Base-by-base conservation (phyloP, 2,888 invertebrate species). In the Eupsilia transversa region DNA sequence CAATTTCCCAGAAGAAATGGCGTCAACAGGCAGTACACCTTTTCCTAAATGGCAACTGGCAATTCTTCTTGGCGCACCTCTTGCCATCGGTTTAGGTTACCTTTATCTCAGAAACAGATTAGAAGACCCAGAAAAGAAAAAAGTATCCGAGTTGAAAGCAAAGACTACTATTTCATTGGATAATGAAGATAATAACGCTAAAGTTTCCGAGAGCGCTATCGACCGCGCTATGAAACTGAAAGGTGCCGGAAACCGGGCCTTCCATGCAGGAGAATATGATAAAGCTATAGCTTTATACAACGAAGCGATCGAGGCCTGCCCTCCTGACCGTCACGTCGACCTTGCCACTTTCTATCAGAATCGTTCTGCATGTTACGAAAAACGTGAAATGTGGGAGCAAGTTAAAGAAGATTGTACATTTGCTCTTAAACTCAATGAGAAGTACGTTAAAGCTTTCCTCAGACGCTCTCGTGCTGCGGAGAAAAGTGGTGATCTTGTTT, bases 341-440 rank as follows among this genome's bases (percentile, higher is more conserved):
- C 95, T 99, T 72, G 98, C 99, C 0, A 99, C 98, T 27, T 99
- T 98, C 94, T 99, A 99, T 93, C 99, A 99, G 93, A 99, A 99
- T 92, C 97, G 99, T 88, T 99, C 99, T 20, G 99, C 99, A 27
- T 98, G 99, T 60, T 98, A 99, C 93, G 99, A 99, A 93, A 98
- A 99, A 93, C 96, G 99, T 91, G 98, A 98, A 94, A 98, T 98
- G 94, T 98, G 98, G 97, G 97, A 97, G 79, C 97, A 98, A 83
- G 99, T 99, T 0, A 98, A 98, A 89, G 97, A 97, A 82, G 99
- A 99, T 92, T 99, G 99, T 91, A 97, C 98, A 2, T 97, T 97
- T 90, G 99, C 99, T 3, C 96, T 99, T 52, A 97, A 98, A 90
- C 96, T 98, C 43, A 99, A 99, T 93, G 98, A 98, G 56, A 98